Conservation (phyloP, 2,113 vertebrate species). For the Chaetura pelagica region DNA sequence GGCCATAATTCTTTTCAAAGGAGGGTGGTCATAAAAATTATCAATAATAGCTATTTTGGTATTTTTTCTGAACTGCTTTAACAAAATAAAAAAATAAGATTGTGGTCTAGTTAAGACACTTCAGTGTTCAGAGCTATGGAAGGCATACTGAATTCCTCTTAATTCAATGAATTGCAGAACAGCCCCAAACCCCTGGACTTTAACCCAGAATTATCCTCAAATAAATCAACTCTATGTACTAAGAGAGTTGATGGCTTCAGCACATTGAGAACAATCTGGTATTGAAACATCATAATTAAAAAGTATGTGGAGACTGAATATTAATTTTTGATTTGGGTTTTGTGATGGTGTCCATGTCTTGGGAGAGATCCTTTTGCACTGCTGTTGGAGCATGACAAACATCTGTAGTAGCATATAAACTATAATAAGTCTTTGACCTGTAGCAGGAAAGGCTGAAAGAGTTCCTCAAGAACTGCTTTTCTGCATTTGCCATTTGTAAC, state of each 20-base stretch:
- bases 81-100: background rate
- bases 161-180: background rate
- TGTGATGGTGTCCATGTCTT: background rate
- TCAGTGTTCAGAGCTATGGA: background rate
- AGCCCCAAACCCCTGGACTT: background rate
- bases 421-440: background rate
- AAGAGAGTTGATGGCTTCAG: background rate
- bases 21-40: background rate
- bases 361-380: background rate
- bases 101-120: background rate
- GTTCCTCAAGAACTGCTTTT: background rate
- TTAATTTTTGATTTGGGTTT: background rate
- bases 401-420: background rate
- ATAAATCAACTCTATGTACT: background rate
- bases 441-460: background rate
- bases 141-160: background rate
- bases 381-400: background rate
- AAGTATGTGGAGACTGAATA: background rate
- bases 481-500: background rate
- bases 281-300: background rate
- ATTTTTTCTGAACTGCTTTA: background rate
- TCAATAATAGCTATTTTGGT: background rate
- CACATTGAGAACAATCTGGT: background rate
- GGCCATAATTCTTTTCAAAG: background rate
- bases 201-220: background rate